Percentiles rank a stretch among this genome's conserved stretches.
phyloP scores from a whole-genome alignment of 1,140 invertebrate species.

The Microvelia longipes region DNA sequence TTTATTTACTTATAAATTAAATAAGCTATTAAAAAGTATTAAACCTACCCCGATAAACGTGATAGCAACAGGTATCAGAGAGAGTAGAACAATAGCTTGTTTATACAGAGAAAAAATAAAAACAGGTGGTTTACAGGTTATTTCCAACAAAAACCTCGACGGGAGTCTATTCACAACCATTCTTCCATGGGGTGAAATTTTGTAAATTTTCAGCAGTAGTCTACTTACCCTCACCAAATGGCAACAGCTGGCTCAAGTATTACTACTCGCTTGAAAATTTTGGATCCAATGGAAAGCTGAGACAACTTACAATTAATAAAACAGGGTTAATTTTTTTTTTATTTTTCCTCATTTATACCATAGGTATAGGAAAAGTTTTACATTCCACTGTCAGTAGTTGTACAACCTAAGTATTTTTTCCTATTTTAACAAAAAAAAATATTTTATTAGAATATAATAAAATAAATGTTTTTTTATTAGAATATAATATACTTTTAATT shows the following conservation, averaged over 20 bases:
- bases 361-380: background rate
- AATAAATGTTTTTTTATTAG: no score
- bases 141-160: background rate
- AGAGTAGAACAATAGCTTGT: no score
- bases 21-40: background rate
- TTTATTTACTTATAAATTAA: background rate
- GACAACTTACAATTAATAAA: no score
- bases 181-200: background rate
- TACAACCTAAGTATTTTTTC: background rate
- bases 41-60: no score
- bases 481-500: no score
- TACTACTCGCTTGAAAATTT: background rate
- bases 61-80: no score
- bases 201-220: background rate
- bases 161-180: background rate
- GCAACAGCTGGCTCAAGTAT: no score
- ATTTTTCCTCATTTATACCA: background rate
- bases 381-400: background rate
- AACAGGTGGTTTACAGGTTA: background rate
- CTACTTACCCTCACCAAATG: no score
- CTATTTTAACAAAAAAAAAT: background rate
- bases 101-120: background rate
- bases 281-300: background rate
- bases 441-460: background rate
- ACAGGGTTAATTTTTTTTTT: background rate